These are phyloP conservation scores for Colletes collaris DNA, from an alignment of 2,888 invertebrate genomes.

Conservation along the genomic window DNA sequence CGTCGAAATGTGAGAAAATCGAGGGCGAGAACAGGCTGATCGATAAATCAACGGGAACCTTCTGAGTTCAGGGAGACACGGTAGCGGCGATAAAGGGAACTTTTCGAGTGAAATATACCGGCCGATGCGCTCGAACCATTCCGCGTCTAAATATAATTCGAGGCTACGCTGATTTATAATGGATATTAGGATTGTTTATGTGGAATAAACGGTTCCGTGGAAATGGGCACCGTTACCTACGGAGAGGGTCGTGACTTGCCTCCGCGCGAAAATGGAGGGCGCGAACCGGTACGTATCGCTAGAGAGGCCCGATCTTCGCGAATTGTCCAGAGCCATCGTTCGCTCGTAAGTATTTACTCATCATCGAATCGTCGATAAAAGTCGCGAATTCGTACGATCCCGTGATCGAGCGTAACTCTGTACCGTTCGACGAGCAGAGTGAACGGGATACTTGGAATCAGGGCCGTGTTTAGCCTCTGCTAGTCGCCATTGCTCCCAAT, in stretches of 20 bases:
- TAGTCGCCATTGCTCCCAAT: too few relatives aligned
- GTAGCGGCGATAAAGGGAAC: conserved; percentile 24
- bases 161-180: conserved; percentile 40
- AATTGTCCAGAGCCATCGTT: too few relatives aligned
- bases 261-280: conserved; percentile 35
- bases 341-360: too few relatives aligned
- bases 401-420: too few relatives aligned
- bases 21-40: conserved; percentile 35
- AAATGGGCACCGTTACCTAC: conserved; percentile 30
- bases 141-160: conserved; percentile 44
- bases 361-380: too few relatives aligned
- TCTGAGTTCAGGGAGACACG: conserved; percentile 11
- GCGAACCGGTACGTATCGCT: conserved; percentile 14
- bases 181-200: conserved; percentile 41
- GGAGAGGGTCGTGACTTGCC: conserved; percentile 38
- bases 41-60: conserved; percentile 55
- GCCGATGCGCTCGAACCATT: background rate
- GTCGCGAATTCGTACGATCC: too few relatives aligned
- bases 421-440: too few relatives aligned
- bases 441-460: too few relatives aligned
- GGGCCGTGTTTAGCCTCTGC: too few relatives aligned
- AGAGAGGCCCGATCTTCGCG: too few relatives aligned
- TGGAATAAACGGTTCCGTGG: conserved; percentile 12
- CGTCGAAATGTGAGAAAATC: conserved; percentile 62
- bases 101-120: conserved; percentile 23